Conservation (phyloP, 2,113 vertebrate genomes). For the Castor canadensis region DNA sequence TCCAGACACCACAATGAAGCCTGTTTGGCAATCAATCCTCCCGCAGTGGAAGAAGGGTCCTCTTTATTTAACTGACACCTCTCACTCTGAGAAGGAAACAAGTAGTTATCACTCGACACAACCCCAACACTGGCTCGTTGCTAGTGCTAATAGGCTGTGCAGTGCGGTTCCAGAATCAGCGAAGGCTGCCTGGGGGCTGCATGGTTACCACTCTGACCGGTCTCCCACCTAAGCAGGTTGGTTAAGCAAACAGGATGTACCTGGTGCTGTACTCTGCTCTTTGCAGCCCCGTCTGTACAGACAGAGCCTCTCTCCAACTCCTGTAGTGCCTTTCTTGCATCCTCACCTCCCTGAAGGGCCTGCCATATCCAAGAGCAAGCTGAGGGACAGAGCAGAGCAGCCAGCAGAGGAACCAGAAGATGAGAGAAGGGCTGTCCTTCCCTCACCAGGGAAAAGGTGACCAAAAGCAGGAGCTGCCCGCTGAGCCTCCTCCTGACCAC, state of each 20-base stretch:
- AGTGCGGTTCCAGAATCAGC: rapidly evolving
- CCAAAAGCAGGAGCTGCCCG: background rate
- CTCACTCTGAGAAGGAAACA: background rate
- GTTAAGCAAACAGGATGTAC: background rate
- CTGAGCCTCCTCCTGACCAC: background rate
- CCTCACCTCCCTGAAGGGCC: background rate
- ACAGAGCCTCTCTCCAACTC: background rate
- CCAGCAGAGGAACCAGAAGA: background rate
- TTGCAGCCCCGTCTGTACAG: background rate
- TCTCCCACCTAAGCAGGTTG: background rate
- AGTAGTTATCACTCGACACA: background rate
- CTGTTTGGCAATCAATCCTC: background rate
- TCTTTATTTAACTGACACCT: background rate
- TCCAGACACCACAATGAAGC: background rate
- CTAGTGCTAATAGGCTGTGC: background rate
- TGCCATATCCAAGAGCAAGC: background rate
- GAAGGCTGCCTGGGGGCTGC: background rate
- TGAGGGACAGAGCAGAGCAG: background rate
- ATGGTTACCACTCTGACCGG: background rate
- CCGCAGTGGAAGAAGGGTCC: background rate
- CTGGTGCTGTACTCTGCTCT: background rate
- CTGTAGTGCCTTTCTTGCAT: background rate
- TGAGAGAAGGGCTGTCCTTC: background rate
- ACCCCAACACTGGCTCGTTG: background rate
- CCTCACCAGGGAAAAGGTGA: background rate